phyloP scores from a whole-genome alignment of 2,113 vertebrate genomes.

The Lepus europaeus region DNA sequence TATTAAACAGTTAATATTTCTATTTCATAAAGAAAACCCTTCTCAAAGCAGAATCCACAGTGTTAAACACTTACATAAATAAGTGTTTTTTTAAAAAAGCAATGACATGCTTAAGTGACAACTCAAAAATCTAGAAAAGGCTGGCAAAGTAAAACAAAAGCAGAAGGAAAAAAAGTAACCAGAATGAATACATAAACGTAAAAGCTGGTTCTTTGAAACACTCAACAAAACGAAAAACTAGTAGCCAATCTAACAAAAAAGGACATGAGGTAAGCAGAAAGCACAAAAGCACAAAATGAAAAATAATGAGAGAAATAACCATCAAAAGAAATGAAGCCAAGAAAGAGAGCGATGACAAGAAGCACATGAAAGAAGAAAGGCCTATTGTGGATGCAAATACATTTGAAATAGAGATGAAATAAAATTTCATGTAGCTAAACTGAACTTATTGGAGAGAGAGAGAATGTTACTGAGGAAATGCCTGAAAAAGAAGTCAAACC shows the following conservation, averaged over 20 bases:
- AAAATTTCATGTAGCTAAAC: background rate
- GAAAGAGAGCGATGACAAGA: slow-evolving; percentile 44
- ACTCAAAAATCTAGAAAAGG: background rate
- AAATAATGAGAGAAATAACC: background rate
- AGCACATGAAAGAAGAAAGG: background rate
- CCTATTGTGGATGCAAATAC: background rate
- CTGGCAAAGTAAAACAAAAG: background rate
- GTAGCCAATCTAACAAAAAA: background rate
- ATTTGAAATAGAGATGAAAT: background rate
- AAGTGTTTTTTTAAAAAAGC: background rate
- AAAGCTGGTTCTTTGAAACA: background rate
- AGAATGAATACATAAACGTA: background rate
- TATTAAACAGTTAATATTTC: background rate
- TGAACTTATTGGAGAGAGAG: background rate
- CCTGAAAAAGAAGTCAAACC: background rate
- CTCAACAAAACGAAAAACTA: background rate
- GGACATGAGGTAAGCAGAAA: background rate
- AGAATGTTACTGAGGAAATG: background rate
- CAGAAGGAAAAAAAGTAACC: background rate
- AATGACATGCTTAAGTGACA: background rate
- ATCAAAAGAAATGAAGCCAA: slow-evolving; percentile 7
- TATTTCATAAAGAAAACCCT: background rate
- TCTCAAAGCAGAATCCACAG: background rate
- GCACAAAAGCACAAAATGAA: background rate
- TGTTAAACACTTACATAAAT: background rate